A percentile compares a stretch with the other conserved stretches of the same genome.
Evolutionary conservation across 2,113 vertebrate genomes (phyloP).

Genomic region (Petrocephalus microphthalmus): DNA sequence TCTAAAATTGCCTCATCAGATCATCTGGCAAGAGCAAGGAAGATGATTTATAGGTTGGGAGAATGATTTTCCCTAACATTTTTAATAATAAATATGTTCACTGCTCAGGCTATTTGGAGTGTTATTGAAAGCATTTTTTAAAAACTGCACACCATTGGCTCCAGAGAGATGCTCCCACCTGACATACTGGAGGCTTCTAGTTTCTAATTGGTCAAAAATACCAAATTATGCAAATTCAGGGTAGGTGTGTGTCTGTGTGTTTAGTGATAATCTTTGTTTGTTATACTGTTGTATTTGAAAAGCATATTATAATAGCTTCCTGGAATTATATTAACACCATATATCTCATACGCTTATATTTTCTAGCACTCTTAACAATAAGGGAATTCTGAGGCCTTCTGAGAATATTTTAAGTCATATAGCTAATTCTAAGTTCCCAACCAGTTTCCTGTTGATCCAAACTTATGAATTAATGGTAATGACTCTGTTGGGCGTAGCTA

Average conservation of each 20-base stretch:
- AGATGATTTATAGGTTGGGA: conserved; percentile 39
- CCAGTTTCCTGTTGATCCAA: neutral
- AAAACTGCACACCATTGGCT: conserved; percentile 4
- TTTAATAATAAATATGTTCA: conserved; percentile 49
- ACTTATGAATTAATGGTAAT: conserved; percentile 14
- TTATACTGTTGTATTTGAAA: neutral
- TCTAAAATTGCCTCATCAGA: conserved; percentile 18
- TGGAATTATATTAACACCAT: neutral
- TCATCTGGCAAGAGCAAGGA: conserved; percentile 31
- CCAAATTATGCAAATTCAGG: conserved; percentile 5
- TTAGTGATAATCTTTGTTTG: neutral
- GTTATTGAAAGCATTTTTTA: conserved; percentile 30
- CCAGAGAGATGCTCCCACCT: neutral
- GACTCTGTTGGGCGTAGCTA: conserved; percentile 24
- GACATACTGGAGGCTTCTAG: neutral
- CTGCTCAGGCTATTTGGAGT: conserved; percentile 31
- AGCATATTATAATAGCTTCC: neutral
- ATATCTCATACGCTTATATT: neutral
- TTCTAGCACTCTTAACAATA: neutral
- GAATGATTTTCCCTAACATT: conserved; percentile 42
- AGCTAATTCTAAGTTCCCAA: conserved; percentile 9
- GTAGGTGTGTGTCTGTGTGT: neutral
- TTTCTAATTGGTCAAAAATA: conserved; percentile 5
- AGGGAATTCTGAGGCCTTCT: neutral
- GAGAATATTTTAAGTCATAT: neutral